Base-by-base conservation (phyloP, 35 echinoderm and acorn worm species). In the Diadema setosum region DNA sequence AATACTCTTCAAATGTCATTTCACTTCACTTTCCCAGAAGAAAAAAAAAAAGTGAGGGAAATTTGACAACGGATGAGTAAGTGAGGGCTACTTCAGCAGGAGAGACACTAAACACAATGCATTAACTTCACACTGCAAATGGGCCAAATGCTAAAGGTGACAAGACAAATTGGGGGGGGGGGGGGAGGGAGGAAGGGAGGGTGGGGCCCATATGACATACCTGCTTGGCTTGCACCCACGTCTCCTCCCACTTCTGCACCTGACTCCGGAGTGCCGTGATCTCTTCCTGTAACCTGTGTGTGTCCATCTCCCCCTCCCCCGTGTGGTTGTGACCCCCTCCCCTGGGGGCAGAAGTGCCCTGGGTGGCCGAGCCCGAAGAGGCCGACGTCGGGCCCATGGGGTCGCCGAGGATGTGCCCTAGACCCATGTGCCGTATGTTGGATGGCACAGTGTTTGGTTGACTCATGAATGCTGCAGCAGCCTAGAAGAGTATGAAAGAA, bases 241-340 rank as follows among this genome's bases (percentile, higher is more conserved):
- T 94, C 73, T 98, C 95, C 34, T 98, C 95, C 95, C 95, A 98
- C 14, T 84, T 88, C 52, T 98, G 95, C 2, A 98, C 32, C 83
- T 98, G 93, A 15, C 85, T 85, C 81, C 86, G 88, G 17, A 94
- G 42, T 18, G 76, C 81, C 15, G 31, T 43, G 32, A 91, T 76
- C 58, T 94, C 91, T 84, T 94, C 91, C 18, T 91, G 91, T 87
- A 93, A 87, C 70, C 85, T 98, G 29, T 87, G 88, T 61, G 50
- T 46, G 39, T 93, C 87, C 8, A 39, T 84, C 2, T 90, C 83
- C 42, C 84, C 85, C 30, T 39, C 75, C 3, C 70, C 75, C 1
- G 89, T 46, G 33, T 86, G 80, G 39, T 85, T 82, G 17, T 17
- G 18, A 75, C 61, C 75, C 18, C 63, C 52, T 73, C 75, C 21